phyloP scores from a whole-genome alignment of 2,797 vertebrate genomes.

The Zenarchopterus dispar region DNA sequence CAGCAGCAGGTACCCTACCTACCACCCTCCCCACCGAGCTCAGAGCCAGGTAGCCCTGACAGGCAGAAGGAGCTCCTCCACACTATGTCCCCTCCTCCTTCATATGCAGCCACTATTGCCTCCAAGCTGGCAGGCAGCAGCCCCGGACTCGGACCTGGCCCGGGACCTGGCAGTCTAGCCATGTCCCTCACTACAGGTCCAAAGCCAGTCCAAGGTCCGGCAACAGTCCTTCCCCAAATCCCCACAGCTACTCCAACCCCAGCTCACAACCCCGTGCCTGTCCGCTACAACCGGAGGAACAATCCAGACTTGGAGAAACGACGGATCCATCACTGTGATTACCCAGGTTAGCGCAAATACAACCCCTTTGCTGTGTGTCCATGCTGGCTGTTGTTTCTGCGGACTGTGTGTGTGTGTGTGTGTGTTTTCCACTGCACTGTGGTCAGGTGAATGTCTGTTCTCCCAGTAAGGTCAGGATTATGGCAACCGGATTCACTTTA shows the following conservation, averaged over 20 bases:
- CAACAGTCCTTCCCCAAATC: conserved; percentile 47
- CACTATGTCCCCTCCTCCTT: conserved; percentile 94
- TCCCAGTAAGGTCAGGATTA: conserved; percentile 32
- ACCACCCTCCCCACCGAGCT: conserved; percentile 95
- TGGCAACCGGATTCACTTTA: conserved; percentile 40
- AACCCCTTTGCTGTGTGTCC: background rate
- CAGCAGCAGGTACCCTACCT: conserved; percentile 89
- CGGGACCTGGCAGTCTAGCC: conserved; percentile 45
- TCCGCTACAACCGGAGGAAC: conserved; percentile 96
- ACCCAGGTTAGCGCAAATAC: conserved; percentile 85
- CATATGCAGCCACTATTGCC: conserved; percentile 95
- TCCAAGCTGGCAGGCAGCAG: conserved; percentile 87
- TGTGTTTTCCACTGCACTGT: conserved; percentile 21
- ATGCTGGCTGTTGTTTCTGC: background rate
- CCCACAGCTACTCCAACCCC: conserved; percentile 38
- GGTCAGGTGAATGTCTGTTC: conserved; percentile 42
- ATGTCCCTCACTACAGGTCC: conserved; percentile 51
- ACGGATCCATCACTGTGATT: conserved; percentile 98
- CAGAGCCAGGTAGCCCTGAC: conserved; percentile 96
- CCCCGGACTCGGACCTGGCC: conserved; percentile 65
- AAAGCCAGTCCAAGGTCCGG: conserved; percentile 45
- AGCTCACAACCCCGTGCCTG: conserved; percentile 78
- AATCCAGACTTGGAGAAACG: conserved; percentile 98
- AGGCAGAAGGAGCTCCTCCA: conserved; percentile 96
- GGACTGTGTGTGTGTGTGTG: conserved; percentile 23